phyloP scores from a whole-genome alignment of 2,113 vertebrate genomes.

The Trematocara zebra region DNA sequence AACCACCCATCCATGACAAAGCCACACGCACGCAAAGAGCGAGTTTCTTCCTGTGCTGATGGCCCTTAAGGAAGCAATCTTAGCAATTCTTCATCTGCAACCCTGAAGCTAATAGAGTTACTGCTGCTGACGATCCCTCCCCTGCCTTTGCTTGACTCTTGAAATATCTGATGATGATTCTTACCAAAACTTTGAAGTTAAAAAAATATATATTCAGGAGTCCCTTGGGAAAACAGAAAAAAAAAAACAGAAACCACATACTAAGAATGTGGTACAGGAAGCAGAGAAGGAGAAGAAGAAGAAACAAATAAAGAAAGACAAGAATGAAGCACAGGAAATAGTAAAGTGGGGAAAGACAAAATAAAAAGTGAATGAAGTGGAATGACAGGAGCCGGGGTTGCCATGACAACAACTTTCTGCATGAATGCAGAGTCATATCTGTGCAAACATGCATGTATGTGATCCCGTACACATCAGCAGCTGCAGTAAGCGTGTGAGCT shows the following conservation, averaged over 20 bases:
- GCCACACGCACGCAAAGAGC: neutral
- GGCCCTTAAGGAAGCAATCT: neutral
- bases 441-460: neutral
- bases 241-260: neutral
- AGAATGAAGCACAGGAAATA: neutral
- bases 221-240: neutral
- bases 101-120: neutral
- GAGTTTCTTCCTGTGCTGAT: neutral
- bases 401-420: slow-evolving; percentile 13
- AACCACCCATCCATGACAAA: neutral
- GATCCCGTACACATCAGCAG: neutral
- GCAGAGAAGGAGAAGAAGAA: neutral
- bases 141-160: neutral
- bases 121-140: neutral
- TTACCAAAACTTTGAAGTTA: neutral
- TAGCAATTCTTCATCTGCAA: neutral
- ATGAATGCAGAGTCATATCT: slow-evolving; percentile 9
- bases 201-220: neutral
- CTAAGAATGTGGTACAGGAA: neutral
- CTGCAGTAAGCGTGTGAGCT: neutral
- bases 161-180: neutral
- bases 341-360: neutral
- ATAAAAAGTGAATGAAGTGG: neutral
- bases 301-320: neutral
- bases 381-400: neutral